Percentiles rank a stretch among this genome's conserved stretches.
Conservation (phyloP, 2,113 vertebrate species). For the Lamprologus callipterus region DNA sequence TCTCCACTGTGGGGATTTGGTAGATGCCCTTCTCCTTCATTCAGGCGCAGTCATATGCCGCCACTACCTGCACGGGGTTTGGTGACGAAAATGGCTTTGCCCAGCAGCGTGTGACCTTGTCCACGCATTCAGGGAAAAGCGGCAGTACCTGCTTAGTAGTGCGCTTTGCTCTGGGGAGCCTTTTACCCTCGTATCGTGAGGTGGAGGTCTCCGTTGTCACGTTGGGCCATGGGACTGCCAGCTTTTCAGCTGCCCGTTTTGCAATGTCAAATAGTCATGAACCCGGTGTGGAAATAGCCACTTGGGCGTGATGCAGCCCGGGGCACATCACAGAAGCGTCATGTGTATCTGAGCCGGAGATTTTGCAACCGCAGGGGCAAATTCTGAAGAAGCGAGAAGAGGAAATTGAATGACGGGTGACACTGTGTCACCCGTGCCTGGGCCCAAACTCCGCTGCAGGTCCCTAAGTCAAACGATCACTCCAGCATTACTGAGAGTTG, state of each 20-base stretch:
- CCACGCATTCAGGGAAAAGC: not conserved
- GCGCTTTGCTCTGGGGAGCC: fast-evolving
- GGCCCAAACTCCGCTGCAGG: not conserved
- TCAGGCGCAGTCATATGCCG: fast-evolving
- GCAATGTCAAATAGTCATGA: not conserved
- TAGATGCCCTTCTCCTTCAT: not conserved
- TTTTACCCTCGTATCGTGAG: not conserved
- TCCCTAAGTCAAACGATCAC: not conserved
- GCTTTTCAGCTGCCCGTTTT: not conserved
- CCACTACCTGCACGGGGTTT: not conserved
- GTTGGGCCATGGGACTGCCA: not conserved
- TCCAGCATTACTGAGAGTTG: not conserved
- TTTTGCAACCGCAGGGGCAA: not conserved
- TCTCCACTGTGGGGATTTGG: not conserved
- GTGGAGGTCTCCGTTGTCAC: not conserved
- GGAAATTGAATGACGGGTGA: not conserved
- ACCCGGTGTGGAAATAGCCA: not conserved
- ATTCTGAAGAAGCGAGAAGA: not conserved
- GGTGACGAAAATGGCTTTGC: not conserved
- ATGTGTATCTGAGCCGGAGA: not conserved
- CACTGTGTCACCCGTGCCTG: not conserved
- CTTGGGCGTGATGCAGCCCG: not conserved
- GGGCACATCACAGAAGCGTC: not conserved
- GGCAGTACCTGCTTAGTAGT: not conserved
- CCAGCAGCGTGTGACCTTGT: not conserved